These are phyloP conservation scores for Chalcis sispes DNA, from an alignment of 2,888 invertebrate species.

Conservation along the genomic window DNA sequence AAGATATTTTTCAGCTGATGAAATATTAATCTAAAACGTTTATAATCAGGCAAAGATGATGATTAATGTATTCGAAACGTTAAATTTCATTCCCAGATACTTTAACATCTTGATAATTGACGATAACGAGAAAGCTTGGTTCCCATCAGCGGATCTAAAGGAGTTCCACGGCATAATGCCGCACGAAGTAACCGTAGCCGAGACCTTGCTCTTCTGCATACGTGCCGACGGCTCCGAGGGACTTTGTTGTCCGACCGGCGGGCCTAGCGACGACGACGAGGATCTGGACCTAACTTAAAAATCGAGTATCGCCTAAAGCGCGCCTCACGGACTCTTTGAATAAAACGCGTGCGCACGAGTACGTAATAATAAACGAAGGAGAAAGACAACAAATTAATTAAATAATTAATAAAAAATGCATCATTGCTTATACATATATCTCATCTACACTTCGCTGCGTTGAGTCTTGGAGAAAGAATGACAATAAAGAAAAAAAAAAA, in stretches of 20 bases:
- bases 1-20: too few species aligned
- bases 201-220: constrained; percentile 89
- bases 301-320: background rate
- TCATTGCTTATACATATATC: background rate
- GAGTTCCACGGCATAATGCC: constrained; percentile 94
- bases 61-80: background rate
- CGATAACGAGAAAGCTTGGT: constrained; percentile 94
- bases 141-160: constrained; percentile 90
- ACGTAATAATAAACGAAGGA: too few species aligned
- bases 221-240: constrained; percentile 89
- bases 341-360: background rate
- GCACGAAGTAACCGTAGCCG: constrained; percentile 86
- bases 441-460: constrained; percentile 12
- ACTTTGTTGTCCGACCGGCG: constrained; percentile 86
- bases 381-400: background rate
- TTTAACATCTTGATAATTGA: constrained; percentile 89
- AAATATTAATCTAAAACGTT: too few species aligned
- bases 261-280: constrained; percentile 78
- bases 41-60: too few species aligned
- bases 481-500: too few species aligned
- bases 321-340: background rate
- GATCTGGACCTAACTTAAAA: constrained; percentile 71
- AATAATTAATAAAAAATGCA: background rate
- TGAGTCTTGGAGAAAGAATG: background rate
- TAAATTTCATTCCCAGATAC: constrained; percentile 77